Evolutionary conservation across 2,888 invertebrate genomes (phyloP), one percentile per base, ranked within the genome.

Genomic region (Trimorus sp.): DNA sequence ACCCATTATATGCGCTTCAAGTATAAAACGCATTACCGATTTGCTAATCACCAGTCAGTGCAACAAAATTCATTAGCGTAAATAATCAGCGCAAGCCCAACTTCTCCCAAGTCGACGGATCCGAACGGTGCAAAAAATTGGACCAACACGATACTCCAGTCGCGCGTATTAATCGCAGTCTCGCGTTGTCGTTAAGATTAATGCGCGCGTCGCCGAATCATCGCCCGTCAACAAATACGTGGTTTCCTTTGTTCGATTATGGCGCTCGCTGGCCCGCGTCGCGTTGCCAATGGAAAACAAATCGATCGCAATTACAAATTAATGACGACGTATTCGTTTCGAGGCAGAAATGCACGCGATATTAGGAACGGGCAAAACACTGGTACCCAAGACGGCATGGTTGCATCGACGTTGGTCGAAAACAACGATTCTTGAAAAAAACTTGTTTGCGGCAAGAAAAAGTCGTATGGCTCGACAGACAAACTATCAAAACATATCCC

Each of bases 281-380:
- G 79, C 74, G 73, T 69, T 79, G 45, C 74, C 66, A 74, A 69
- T 74, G 69, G 79, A 74, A 79, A 79, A 79, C 74, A 69, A 79
- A 79, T 79, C 74, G 79, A 79, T 68, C 62, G 62, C 58, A 62
- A 79, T 79, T 79, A 74, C 74, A 68, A 74, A 74, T 69, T 69
- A 73, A 79, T 74, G 73, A 79, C 68, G 63, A 74, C 53, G 74
- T 63, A 74, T 79, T 79, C 56, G 74, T 62, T 54, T 37, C 58
- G 68, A 62, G 79, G 6, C 62, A 63, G 49, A 56, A 71, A 58
- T 71, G 59, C 62, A 65, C 42, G 58, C 40, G 48, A 62, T 62
- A 77, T 77, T 65, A 65, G 77, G 69, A 40, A 53, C 62, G 14
- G 65, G 42, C 77, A 70, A 66, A 69, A 77, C 56, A 77, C 69